Conservation (phyloP, 2,888 invertebrate genomes). For the Cephus pulcher region DNA sequence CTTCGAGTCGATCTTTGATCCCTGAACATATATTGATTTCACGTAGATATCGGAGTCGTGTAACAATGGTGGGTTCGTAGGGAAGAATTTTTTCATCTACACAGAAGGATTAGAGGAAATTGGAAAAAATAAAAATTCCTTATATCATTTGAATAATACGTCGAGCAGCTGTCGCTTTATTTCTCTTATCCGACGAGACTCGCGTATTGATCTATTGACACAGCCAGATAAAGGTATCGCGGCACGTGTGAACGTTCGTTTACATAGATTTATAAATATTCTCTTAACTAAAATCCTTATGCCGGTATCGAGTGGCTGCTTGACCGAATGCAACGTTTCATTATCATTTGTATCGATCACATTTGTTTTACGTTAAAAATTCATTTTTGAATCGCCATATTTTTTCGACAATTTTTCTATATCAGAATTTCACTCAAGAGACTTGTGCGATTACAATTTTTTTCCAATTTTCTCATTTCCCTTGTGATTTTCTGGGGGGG, state of each 20-base stretch:
- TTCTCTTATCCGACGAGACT: conserved; percentile 19
- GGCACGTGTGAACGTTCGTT: conserved; percentile 9
- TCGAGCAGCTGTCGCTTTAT: conserved; percentile 25
- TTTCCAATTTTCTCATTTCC: conserved; percentile 20
- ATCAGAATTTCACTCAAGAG: conserved; percentile 11
- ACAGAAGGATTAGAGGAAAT: conserved; percentile 1
- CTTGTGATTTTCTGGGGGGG: conserved; percentile 23
- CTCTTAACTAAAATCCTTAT: background rate
- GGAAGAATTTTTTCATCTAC: background rate
- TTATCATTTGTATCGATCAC: conserved; percentile 15
- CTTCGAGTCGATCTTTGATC: background rate
- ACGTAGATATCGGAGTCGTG: background rate
- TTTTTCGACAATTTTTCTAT: conserved; percentile 14
- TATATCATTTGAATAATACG: conserved; percentile 11
- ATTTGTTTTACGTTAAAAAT: conserved; percentile 32
- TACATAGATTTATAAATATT: conserved; percentile 6
- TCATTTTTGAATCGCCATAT: conserved; percentile 9
- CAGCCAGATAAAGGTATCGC: conserved; percentile 20
- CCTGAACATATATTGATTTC: background rate
- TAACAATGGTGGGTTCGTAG: background rate
- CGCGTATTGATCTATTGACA: conserved; percentile 34
- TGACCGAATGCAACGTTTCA: background rate
- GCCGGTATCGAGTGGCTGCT: background rate
- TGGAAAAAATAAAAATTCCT: background rate
- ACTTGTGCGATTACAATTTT: conserved; percentile 25